Evolutionary conservation across 2,888 invertebrate species (phyloP).

Genomic region (Sinohyriopsis cumingii): DNA sequence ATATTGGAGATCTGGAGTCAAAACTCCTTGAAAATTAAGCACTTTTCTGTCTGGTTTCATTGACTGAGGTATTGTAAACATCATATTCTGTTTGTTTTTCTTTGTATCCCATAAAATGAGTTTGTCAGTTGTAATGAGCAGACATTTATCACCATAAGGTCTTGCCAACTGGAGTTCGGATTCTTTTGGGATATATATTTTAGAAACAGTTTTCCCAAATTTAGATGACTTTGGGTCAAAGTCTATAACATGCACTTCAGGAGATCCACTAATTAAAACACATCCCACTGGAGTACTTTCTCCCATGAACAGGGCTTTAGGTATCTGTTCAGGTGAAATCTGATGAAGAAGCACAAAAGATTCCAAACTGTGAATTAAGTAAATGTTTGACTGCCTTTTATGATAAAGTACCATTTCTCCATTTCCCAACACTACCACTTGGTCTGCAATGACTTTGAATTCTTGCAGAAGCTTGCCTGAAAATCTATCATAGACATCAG

Average conservation of each 20-base stretch:
- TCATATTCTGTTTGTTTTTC: slow-evolving; percentile 20
- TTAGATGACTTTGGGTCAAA: slow-evolving; percentile 19
- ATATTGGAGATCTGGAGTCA: slow-evolving; percentile 32
- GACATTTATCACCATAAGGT: slow-evolving; percentile 18
- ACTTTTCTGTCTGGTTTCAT: slow-evolving; percentile 38
- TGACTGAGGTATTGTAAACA: slow-evolving; percentile 29
- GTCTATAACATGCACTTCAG: slow-evolving; percentile 24
- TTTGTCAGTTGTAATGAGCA: slow-evolving; percentile 33
- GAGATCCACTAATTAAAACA: slow-evolving; percentile 26
- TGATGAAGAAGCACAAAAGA: slow-evolving; percentile 30
- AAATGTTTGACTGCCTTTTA: slow-evolving; percentile 35
- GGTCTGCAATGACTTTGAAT: slow-evolving; percentile 36
- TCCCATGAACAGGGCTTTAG: slow-evolving; percentile 18
- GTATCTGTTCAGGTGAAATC: slow-evolving; percentile 22
- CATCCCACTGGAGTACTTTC: slow-evolving; percentile 10
- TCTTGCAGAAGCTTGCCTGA: slow-evolving; percentile 39
- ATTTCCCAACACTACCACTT: slow-evolving; percentile 26
- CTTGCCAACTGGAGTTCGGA: slow-evolving; percentile 20
- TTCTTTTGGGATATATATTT: slow-evolving; percentile 13
- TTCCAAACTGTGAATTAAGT: slow-evolving; percentile 24
- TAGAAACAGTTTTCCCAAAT: slow-evolving; percentile 24
- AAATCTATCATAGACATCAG: slow-evolving; percentile 34
- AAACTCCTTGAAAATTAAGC: slow-evolving; percentile 24
- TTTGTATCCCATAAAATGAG: slow-evolving; percentile 39
- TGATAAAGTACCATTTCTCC: slow-evolving; percentile 35